A percentile compares a stretch with the other conserved stretches of the same genome.
These are phyloP conservation scores for Serripes groenlandicus DNA, from an alignment of 2,888 invertebrate species.

Conservation along the genomic window DNA sequence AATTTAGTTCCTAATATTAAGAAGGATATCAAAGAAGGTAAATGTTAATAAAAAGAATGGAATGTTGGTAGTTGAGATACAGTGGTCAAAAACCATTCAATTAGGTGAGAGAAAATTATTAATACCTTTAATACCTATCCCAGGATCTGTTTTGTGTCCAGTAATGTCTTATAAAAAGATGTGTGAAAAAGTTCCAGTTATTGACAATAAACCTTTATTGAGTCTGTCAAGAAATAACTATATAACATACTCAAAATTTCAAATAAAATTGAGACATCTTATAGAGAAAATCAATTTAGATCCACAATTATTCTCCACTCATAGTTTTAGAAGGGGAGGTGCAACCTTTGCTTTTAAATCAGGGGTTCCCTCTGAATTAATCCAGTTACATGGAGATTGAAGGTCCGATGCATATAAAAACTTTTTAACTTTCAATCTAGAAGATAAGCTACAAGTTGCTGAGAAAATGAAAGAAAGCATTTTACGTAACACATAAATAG, in stretches of 20 bases:
- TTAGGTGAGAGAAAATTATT: background rate
- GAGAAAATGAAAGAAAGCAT: background rate
- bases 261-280: background rate
- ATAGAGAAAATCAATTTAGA: background rate
- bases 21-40: background rate
- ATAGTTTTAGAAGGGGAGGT: background rate
- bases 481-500: too few species aligned
- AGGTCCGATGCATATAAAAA: background rate
- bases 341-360: background rate
- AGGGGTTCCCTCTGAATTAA: background rate
- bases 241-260: background rate
- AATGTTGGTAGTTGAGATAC: background rate
- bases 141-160: background rate
- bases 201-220: background rate
- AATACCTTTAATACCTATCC: background rate
- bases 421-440: background rate
- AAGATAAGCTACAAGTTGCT: background rate
- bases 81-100: slow-evolving; percentile 5
- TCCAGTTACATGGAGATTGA: background rate
- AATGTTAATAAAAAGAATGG: background rate
- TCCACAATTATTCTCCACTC: background rate
- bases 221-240: background rate
- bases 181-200: background rate
- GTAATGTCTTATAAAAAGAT: background rate
- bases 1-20: background rate